phyloP scores from a whole-genome alignment of 2,797 vertebrate species.

The Onychomys leucogaster region DNA sequence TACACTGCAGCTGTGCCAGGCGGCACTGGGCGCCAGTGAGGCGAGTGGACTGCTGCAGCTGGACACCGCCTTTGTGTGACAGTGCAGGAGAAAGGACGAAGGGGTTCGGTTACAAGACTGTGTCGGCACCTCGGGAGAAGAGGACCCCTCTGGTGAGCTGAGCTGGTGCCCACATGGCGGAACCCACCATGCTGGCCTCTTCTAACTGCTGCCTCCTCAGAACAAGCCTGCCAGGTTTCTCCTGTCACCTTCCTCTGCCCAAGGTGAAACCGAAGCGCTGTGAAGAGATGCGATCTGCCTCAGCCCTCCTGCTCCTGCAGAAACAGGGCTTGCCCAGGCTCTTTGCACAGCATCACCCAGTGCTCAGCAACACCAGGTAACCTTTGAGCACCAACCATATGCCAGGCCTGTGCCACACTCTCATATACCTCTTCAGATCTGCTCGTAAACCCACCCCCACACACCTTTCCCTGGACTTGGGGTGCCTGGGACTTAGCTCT shows the following conservation, averaged over 20 bases:
- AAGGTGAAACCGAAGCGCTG: slow-evolving; percentile 45
- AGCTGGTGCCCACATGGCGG: background rate
- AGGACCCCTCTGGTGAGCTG: background rate
- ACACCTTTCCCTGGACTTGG: background rate
- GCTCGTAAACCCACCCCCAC: background rate
- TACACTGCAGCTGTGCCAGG: slow-evolving; percentile 95
- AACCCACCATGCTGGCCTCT: background rate
- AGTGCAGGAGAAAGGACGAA: background rate
- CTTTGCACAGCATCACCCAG: background rate
- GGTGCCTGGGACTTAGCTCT: background rate
- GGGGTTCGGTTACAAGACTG: background rate
- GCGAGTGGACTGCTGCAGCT: slow-evolving; percentile 75
- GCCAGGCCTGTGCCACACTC: slow-evolving; percentile 20
- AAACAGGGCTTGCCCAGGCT: slow-evolving; percentile 31
- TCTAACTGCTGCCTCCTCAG: slow-evolving; percentile 29
- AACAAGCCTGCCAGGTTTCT: slow-evolving; percentile 6
- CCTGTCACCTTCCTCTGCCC: slow-evolving; percentile 22
- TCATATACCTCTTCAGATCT: slow-evolving; percentile 2
- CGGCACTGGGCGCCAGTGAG: slow-evolving; percentile 91
- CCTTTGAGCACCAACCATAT: background rate
- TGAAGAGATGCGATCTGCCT: background rate
- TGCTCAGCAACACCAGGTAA: slow-evolving; percentile 62
- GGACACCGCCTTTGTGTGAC: slow-evolving; percentile 78
- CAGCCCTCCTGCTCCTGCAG: background rate
- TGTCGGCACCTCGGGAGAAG: background rate